Conservation (phyloP, 2,113 vertebrate species). For the Edolisoma coerulescens region DNA sequence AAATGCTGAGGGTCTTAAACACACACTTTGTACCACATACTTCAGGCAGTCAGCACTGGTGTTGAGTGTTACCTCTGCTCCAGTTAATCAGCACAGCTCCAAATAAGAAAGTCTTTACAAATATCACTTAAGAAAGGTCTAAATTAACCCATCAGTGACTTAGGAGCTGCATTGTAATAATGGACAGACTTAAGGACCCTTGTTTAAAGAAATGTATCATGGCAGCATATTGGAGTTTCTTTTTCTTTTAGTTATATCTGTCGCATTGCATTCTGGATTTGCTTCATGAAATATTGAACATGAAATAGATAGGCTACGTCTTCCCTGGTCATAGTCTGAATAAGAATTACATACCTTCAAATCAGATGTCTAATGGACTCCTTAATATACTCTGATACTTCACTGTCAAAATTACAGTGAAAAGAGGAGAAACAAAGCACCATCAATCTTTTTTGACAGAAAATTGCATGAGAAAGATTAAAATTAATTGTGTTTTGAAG, state of each 20-base stretch:
- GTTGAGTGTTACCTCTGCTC: neutral
- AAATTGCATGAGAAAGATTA: neutral
- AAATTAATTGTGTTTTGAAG: slow-evolving; percentile 37
- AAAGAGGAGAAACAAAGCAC: neutral
- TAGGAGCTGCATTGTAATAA: neutral
- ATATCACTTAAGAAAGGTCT: neutral
- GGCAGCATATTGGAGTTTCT: accelerated
- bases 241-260: neutral
- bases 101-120: neutral
- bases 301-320: neutral
- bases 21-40: accelerated
- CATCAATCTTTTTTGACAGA: slow-evolving; percentile 3
- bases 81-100: neutral
- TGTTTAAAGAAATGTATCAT: neutral
- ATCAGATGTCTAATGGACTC: neutral
- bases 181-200: neutral
- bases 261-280: neutral
- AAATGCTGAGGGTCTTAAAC: neutral
- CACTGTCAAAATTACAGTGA: neutral
- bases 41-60: neutral
- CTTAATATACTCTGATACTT: neutral
- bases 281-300: neutral
- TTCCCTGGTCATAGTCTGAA: neutral
- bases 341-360: neutral
- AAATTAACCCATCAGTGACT: neutral